Percentiles rank a stretch among this genome's conserved stretches.
Evolutionary conservation across 2,888 invertebrate genomes (phyloP).

Genomic region (Leptinotarsa rubiginosa): DNA sequence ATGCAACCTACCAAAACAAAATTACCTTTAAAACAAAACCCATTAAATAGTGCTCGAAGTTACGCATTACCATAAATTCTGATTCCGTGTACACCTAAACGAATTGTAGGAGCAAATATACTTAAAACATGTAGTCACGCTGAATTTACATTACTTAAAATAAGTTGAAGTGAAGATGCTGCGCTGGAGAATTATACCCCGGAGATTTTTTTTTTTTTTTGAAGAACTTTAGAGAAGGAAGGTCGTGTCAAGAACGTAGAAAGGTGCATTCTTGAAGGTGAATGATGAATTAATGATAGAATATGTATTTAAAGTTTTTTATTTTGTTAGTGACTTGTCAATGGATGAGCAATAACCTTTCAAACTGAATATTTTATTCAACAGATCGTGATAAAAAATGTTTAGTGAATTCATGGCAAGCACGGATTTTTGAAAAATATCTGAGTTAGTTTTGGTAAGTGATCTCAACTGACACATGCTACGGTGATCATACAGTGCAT

Average conservation of each 20-base stretch:
- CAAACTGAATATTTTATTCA: too few species aligned
- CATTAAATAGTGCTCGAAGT: constrained; percentile 28
- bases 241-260: neutral
- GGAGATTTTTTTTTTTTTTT: constrained; percentile 32
- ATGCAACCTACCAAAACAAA: constrained; percentile 24
- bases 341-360: too few species aligned
- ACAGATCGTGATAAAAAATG: too few species aligned
- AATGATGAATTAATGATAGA: neutral
- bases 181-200: constrained; percentile 41
- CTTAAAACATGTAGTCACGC: constrained; percentile 48
- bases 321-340: too few species aligned
- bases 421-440: too few species aligned
- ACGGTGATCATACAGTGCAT: too few species aligned
- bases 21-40: constrained; percentile 30
- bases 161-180: constrained; percentile 48
- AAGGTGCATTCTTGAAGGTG: neutral
- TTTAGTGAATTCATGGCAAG: too few species aligned
- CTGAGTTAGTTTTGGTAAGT: too few species aligned
- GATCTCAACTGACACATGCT: too few species aligned
- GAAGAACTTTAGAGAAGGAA: neutral
- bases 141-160: constrained; percentile 48
- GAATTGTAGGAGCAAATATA: constrained; percentile 40
- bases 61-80: constrained; percentile 39
- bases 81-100: constrained; percentile 32
- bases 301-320: neutral